Base-by-base conservation (phyloP, 2,797 vertebrate genomes). In the Selene dorsalis region DNA sequence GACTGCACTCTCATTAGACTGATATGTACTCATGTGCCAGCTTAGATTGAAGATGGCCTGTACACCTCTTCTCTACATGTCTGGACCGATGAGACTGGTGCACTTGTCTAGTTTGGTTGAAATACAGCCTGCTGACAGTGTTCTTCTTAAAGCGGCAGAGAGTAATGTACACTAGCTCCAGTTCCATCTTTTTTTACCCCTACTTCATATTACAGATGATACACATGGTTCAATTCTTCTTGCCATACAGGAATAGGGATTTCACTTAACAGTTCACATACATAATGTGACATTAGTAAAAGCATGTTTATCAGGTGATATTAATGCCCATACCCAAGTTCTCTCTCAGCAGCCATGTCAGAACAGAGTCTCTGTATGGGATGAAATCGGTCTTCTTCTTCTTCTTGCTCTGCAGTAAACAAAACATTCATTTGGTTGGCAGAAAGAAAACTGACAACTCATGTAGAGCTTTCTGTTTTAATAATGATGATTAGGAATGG, bases 351-450 rank as follows among this genome's bases (percentile, higher is more conserved):
- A 99, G 95, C 98, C 98, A 99, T 0, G 98, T 99, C 75, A 99
- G 93, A 56, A 99, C 98, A 61, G 98, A 99, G 94, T 99, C 98
- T 90, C 98, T 94, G 90, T 99, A 99, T 0, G 98, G 98, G 92
- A 99, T 99, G 87, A 99, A 99, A 91, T 99, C 98, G 0, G 92
- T 94, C 95, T 99, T 99, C 95, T 99, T 99, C 94, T 99, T 99
- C 85, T 98, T 99, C 92, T 99, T 99, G 94, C 96, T 99, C 97
- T 99, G 89, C 69, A 89, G 91, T 79, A 91, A 68, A 92, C 39
- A 88, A 73, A 77, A 70, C 62, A 53, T 74, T 39, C 35, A 69
- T 43, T 79, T 12, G 6, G 30, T 12, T 62, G n/a, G 22, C 28
- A 60, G 45, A 53, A 45, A 50, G 12, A 69, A 24, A 65, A 52